Evolutionary conservation across 2,888 invertebrate species (phyloP).

Genomic region (Nemotelus pantherinus): DNA sequence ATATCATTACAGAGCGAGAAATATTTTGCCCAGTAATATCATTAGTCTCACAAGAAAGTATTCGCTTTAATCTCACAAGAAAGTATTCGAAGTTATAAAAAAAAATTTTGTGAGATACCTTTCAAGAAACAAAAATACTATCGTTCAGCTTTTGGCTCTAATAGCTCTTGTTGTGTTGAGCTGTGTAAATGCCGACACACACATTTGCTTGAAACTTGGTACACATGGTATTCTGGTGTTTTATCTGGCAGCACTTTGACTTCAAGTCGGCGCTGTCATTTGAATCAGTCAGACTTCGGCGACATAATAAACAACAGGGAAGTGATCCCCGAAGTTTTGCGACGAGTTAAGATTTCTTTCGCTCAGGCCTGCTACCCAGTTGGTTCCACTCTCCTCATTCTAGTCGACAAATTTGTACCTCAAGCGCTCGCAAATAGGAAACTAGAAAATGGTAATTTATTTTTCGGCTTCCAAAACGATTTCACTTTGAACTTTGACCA

Average conservation of each 20-base stretch:
- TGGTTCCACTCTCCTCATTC: neutral
- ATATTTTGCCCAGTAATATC: too few species aligned
- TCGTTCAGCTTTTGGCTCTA: too few species aligned
- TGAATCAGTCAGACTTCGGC: constrained; percentile 15
- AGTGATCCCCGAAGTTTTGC: constrained; percentile 29
- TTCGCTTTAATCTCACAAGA: too few species aligned
- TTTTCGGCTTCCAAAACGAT: constrained; percentile 10
- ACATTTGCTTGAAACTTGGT: too few species aligned
- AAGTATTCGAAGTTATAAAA: too few species aligned
- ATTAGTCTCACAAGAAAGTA: too few species aligned
- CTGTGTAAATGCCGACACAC: too few species aligned
- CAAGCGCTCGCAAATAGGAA: constrained; percentile 2
- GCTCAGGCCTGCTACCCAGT: neutral
- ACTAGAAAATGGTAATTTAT: constrained; percentile 27
- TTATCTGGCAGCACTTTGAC: neutral
- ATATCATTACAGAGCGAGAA: too few species aligned
- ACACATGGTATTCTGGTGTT: too few species aligned
- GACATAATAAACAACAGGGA: constrained; percentile 34
- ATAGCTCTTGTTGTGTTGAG: too few species aligned
- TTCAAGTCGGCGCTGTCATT: constrained; percentile 16
- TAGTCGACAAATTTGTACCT: neutral
- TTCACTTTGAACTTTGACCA: constrained; percentile 44
- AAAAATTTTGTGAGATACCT: too few species aligned
- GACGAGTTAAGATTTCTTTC: constrained; percentile 7
- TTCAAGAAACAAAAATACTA: too few species aligned